Evolutionary conservation across 2,113 vertebrate genomes (phyloP), one percentile per base, ranked within the genome.

Genomic region (Gulo gulo): DNA sequence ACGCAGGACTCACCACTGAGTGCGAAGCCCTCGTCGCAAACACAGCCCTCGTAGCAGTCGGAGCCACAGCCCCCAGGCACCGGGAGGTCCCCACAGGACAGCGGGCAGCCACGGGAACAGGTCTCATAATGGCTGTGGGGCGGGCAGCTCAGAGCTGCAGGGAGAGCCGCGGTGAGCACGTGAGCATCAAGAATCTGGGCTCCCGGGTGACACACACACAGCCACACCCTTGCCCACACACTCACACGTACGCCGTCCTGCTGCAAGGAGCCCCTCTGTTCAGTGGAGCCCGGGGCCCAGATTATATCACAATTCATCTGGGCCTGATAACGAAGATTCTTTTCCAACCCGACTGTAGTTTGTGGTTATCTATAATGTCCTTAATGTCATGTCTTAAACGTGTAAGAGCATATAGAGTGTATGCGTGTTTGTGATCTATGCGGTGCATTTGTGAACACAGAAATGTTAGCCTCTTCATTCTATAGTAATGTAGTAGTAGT

Each of bases 41-140:
- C 98, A 1, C 99, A 99, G 85, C 98, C 98, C 71, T 99, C 99
- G 0, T 47, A 0, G 88, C 99, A 99, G 0, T n/a, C 24, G 0
- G 94, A 96, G 1, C 85, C 94, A 18, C 99, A 99, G n/a, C 94
- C 97, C 4, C 55, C 6, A 0, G 97, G 4, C 15, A 95, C 1
- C 0, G 96, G 90, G 21, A 98, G 96, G 18, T 98, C 98, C 24
- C 97, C 97, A 5, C 99, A 99, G 59, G 98, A 98, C 42, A 97
- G 3, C 0, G 99, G 99, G 73, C 99, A 99, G 74, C 98, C 91
- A 0, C 59, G 12, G 7, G 98, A 98, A 9, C 99, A 99, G 6
- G 95, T 78, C 50, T 98, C 98, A 0, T 99, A 99, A 98, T 99
- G 99, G 65, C 99, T 99, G 96, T 99, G 97, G 0, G 94, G 88